Evolutionary conservation across 2,797 vertebrate genomes (phyloP).

Genomic region (Sebastes vulpes): DNA sequence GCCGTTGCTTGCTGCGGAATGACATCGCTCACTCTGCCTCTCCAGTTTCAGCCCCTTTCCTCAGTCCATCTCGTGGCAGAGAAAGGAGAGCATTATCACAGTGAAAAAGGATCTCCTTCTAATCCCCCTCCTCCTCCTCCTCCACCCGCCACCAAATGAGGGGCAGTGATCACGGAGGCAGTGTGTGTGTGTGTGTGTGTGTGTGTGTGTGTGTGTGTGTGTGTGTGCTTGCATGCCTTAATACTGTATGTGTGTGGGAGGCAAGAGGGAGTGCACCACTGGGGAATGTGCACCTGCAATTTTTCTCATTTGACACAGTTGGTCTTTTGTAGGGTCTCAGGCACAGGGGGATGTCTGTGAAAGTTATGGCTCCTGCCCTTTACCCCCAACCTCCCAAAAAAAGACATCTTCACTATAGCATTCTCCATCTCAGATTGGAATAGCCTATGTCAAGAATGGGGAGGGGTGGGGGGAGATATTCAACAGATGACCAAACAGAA

Average conservation of each 20-base stretch:
- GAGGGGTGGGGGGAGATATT: not conserved
- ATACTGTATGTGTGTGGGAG: conserved; percentile 52
- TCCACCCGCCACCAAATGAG: conserved; percentile 55
- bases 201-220: not conserved
- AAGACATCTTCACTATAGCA: conserved; percentile 38
- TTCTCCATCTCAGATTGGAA: conserved; percentile 17
- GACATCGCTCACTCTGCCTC: conserved; percentile 68
- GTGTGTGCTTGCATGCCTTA: conserved; percentile 24
- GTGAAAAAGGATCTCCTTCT: conserved; percentile 74
- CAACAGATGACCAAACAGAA: conserved; percentile 9
- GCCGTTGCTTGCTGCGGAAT: conserved; percentile 66
- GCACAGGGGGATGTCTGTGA: conserved; percentile 58
- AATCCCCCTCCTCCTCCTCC: not conserved
- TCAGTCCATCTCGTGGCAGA: conserved; percentile 55
- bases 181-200: conserved; percentile 10
- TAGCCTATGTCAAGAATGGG: not conserved
- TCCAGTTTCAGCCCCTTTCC: conserved; percentile 71
- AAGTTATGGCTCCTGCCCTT: conserved; percentile 56
- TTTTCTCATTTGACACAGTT: conserved; percentile 82
- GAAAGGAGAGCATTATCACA: conserved; percentile 77
- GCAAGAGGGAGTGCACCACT: conserved; percentile 44
- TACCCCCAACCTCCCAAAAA: not conserved
- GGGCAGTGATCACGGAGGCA: conserved; percentile 61
- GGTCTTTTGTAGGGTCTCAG: conserved; percentile 75
- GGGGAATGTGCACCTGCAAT: conserved; percentile 86